Evolutionary conservation across 2,113 vertebrate species (phyloP).

Genomic region (Scopus umbretta): DNA sequence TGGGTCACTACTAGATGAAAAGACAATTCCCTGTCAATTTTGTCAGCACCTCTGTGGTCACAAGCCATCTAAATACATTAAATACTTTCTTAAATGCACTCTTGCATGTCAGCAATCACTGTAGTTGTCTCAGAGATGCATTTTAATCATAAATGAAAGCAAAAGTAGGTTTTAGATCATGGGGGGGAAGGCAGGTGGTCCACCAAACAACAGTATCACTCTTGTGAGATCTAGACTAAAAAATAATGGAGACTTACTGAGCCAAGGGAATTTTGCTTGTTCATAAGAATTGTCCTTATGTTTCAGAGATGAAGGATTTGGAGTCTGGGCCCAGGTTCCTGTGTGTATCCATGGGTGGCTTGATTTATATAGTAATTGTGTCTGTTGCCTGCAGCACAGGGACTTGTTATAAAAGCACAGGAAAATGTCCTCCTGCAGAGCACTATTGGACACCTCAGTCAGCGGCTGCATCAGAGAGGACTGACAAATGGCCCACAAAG

Average conservation of each 20-base stretch:
- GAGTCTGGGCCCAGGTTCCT: neutral
- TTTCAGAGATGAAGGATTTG: neutral
- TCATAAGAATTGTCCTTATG: neutral
- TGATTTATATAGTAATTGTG: neutral
- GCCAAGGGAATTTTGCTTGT: neutral
- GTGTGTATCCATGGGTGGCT: neutral
- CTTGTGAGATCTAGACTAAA: neutral
- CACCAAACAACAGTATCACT: neutral
- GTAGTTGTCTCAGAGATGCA: neutral
- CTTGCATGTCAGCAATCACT: neutral
- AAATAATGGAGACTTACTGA: neutral
- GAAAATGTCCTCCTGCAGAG: neutral
- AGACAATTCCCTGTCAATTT: neutral
- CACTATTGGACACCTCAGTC: neutral
- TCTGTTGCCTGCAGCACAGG: neutral
- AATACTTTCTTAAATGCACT: neutral
- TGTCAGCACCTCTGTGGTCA: neutral
- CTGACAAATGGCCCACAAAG: neutral
- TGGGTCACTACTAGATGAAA: neutral
- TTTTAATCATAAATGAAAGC: neutral
- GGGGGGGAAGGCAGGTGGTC: neutral
- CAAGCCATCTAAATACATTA: neutral
- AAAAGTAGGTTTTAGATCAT: neutral
- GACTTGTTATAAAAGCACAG: neutral
- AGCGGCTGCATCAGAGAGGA: neutral